Percentiles rank a stretch among this genome's conserved stretches.
Evolutionary conservation across 2,113 vertebrate genomes (phyloP).

Genomic region (Chascanopsetta lugubris): DNA sequence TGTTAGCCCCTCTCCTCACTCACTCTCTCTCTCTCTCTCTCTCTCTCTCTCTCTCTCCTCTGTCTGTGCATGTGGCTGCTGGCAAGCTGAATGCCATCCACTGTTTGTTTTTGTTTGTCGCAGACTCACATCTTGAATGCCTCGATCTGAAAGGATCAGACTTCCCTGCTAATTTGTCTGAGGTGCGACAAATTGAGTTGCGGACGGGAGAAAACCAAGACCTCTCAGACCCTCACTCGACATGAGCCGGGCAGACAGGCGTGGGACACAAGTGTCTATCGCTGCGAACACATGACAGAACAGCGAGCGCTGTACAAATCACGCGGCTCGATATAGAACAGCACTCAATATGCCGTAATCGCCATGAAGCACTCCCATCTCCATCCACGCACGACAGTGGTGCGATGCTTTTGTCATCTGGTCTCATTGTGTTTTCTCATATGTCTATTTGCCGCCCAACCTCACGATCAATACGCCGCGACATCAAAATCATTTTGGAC

Average conservation of each 20-base stretch:
- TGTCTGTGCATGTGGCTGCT: background rate
- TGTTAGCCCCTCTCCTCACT: conserved; percentile 2
- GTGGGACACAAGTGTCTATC: conserved; percentile 66
- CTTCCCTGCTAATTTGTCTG: conserved; percentile 60
- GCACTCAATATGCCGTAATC: conserved; percentile 28
- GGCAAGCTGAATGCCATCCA: background rate
- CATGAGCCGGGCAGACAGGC: conserved; percentile 67
- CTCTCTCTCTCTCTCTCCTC: background rate
- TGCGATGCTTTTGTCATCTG: too few species aligned
- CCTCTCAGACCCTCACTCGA: conserved; percentile 62
- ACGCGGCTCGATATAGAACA: conserved; percentile 37
- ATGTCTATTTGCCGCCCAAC: background rate
- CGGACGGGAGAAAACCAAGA: conserved; percentile 43
- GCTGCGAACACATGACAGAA: conserved; percentile 52
- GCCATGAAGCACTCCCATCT: conserved; percentile 19
- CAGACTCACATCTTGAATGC: conserved; percentile 27
- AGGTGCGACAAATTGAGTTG: conserved; percentile 70
- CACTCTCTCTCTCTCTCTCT: too few species aligned
- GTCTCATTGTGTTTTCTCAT: background rate
- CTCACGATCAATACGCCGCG: background rate
- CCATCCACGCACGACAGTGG: conserved; percentile 8
- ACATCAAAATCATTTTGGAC: background rate
- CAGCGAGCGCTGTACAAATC: conserved; percentile 58
- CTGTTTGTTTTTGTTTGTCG: conserved; percentile 33
- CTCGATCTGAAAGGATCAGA: conserved; percentile 36